These are phyloP conservation scores for Homarus gammarus DNA, from an alignment of 2,888 invertebrate genomes.

Conservation along the genomic window DNA sequence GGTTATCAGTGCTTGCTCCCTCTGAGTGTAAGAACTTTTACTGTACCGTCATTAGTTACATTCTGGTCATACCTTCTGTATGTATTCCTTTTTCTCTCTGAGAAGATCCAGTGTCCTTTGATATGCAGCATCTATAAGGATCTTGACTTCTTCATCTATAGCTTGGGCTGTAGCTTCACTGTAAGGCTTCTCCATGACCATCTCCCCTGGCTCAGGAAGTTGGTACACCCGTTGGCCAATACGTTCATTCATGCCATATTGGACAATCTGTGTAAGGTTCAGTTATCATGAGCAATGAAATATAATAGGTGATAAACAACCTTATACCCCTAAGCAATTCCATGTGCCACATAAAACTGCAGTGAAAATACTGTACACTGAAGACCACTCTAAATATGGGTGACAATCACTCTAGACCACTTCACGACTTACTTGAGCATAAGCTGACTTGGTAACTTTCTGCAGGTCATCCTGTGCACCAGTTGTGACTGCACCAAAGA, in stretches of 20 bases:
- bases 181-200: slow-evolving; percentile 96
- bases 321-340: too few species aligned
- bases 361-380: not conserved
- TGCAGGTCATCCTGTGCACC: slow-evolving; percentile 99
- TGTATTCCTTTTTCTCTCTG: slow-evolving; percentile 88
- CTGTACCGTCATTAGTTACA: not conserved
- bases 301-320: not conserved
- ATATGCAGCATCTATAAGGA: slow-evolving; percentile 88
- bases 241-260: slow-evolving; percentile 98
- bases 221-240: slow-evolving; percentile 98
- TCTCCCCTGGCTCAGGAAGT: slow-evolving; percentile 94
- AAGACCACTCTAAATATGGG: not conserved
- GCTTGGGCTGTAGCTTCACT: slow-evolving; percentile 97
- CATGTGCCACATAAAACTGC: too few species aligned
- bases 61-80: slow-evolving; percentile 84
- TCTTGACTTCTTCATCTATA: slow-evolving; percentile 94
- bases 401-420: not conserved
- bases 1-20: not conserved
- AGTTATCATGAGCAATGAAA: not conserved
- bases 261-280: slow-evolving; percentile 85
- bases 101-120: slow-evolving; percentile 89
- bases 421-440: slow-evolving; percentile 86
- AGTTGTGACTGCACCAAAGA: slow-evolving; percentile 97
- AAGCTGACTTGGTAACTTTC: slow-evolving; percentile 98
- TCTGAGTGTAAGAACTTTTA: not conserved